Evolutionary conservation across 2,888 invertebrate genomes (phyloP).

Genomic region (Ecliptopera silaceata): DNA sequence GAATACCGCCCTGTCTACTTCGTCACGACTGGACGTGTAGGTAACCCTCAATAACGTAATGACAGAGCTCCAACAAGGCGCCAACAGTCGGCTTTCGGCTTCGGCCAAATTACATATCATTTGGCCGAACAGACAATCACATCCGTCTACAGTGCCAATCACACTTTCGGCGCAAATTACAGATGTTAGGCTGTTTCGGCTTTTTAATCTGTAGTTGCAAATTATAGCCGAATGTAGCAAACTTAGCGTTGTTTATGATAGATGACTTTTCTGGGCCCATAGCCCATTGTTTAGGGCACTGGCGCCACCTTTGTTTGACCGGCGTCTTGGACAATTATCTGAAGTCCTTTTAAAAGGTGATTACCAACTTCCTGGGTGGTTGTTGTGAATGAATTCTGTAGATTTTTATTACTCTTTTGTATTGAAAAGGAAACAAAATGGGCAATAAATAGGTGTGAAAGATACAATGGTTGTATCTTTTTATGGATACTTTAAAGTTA

Average conservation of each 20-base stretch:
- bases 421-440: background rate
- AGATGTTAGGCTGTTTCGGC: slow-evolving; percentile 22
- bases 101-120: slow-evolving; percentile 71
- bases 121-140: slow-evolving; percentile 66
- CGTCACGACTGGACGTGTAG: slow-evolving; percentile 51
- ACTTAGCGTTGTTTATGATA: slow-evolving; percentile 18
- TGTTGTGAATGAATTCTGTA: slow-evolving; percentile 43
- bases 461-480: slow-evolving; percentile 3
- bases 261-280: slow-evolving; percentile 6
- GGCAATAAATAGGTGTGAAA: slow-evolving; percentile 12
- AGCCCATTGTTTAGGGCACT: slow-evolving; percentile 9
- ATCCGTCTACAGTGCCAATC: slow-evolving; percentile 35
- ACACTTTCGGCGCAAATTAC: slow-evolving; percentile 34
- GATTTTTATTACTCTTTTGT: slow-evolving; percentile 22
- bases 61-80: slow-evolving; percentile 70
- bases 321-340: slow-evolving; percentile 48
- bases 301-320: slow-evolving; percentile 31
- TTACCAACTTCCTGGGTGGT: slow-evolving; percentile 53
- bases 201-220: slow-evolving; percentile 19
- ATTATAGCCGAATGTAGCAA: slow-evolving; percentile 11
- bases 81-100: slow-evolving; percentile 70
- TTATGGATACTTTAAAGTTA: background rate
- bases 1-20: slow-evolving; percentile 51
- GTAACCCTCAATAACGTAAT: slow-evolving; percentile 69
- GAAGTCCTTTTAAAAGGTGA: slow-evolving; percentile 43